These are phyloP conservation scores for Lerema accius DNA, from an alignment of 1,140 invertebrate genomes.

Conservation along the genomic window DNA sequence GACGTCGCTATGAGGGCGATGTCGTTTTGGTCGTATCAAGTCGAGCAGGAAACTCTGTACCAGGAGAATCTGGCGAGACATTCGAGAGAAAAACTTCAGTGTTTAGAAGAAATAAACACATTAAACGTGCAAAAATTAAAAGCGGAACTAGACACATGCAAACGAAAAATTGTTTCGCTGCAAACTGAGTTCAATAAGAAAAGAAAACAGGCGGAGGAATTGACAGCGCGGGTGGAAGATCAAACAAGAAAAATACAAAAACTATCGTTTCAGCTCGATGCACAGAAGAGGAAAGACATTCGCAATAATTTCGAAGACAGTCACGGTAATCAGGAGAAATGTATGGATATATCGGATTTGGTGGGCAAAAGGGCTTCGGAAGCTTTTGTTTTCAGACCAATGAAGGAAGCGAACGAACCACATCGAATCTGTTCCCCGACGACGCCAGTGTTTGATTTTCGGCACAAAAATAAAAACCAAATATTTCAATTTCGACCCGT, in stretches of 20 bases:
- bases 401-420: constrained; percentile 60
- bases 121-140: constrained; percentile 76
- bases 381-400: constrained; percentile 69
- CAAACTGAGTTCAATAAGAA: constrained; percentile 75
- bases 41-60: constrained; percentile 79
- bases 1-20: constrained; percentile 81
- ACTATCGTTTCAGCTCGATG: constrained; percentile 71
- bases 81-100: constrained; percentile 71
- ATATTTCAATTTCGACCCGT: constrained; percentile 68
- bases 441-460: constrained; percentile 73
- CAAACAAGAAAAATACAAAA: constrained; percentile 77
- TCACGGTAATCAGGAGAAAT: constrained; percentile 54
- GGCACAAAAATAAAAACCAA: constrained; percentile 54
- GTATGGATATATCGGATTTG: constrained; percentile 72
- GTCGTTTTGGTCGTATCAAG: constrained; percentile 82
- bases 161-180: constrained; percentile 72
- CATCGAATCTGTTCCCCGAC: constrained; percentile 63
- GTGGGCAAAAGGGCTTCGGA: constrained; percentile 63
- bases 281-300: constrained; percentile 71
- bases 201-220: constrained; percentile 72
- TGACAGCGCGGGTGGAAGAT: constrained; percentile 70
- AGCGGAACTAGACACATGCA: constrained; percentile 72
- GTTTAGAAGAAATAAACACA: constrained; percentile 73
- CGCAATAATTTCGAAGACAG: constrained; percentile 57
- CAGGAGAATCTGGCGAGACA: constrained; percentile 77